A percentile compares a stretch with the other conserved stretches of the same genome.
These are phyloP conservation scores for Callinectes sapidus DNA, from an alignment of 2,888 invertebrate species.

Conservation along the genomic window DNA sequence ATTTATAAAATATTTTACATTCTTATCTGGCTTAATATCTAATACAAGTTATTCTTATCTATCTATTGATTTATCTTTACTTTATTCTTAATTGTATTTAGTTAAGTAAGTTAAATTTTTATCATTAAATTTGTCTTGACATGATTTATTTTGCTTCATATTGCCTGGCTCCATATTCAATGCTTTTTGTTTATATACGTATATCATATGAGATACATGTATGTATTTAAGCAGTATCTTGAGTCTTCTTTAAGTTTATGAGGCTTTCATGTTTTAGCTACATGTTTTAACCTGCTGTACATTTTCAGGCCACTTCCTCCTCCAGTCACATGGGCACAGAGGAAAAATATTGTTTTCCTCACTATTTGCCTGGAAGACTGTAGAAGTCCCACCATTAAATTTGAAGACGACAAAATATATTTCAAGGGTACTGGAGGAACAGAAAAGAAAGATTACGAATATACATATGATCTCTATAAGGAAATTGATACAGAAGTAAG, in stretches of 20 bases:
- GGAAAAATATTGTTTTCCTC: slow-evolving; percentile 87
- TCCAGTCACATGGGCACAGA: slow-evolving; percentile 95
- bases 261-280: background rate
- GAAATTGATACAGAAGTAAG: slow-evolving; percentile 88
- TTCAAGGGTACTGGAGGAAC: slow-evolving; percentile 91
- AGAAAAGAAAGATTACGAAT: slow-evolving; percentile 90
- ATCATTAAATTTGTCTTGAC: background rate
- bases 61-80: background rate
- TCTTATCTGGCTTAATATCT: too few species aligned
- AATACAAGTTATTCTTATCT: background rate
- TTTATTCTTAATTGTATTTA: too few species aligned
- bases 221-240: background rate
- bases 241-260: background rate
- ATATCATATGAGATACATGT: too few species aligned
- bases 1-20: too few species aligned
- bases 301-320: slow-evolving; percentile 81
- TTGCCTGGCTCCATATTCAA: background rate
- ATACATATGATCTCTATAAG: slow-evolving; percentile 89
- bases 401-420: slow-evolving; percentile 81
- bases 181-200: too few species aligned
- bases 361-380: slow-evolving; percentile 94
- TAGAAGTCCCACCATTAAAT: slow-evolving; percentile 88
- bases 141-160: background rate
- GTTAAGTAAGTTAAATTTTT: too few species aligned
- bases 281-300: slow-evolving; percentile 12